phyloP scores from a whole-genome alignment of 2,113 vertebrate species.

The Platanista minor region DNA sequence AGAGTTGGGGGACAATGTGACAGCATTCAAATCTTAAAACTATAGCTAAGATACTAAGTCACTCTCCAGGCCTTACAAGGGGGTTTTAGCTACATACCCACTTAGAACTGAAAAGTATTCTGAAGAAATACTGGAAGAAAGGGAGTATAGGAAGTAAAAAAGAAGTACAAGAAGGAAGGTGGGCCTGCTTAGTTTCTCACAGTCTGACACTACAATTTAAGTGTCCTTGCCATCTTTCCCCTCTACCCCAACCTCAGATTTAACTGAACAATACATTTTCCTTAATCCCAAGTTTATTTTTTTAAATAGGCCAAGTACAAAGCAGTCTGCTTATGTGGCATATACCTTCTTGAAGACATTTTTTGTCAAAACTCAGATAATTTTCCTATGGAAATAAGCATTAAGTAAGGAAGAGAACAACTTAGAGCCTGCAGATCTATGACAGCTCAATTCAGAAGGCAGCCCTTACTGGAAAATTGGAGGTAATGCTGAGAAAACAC shows the following conservation, averaged over 20 bases:
- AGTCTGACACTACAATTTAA: not conserved
- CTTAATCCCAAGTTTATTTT: not conserved
- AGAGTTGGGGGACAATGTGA: not conserved
- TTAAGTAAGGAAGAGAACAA: not conserved
- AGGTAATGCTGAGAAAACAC: not conserved
- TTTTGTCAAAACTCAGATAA: not conserved
- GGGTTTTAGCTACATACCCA: not conserved
- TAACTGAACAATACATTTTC: conserved; percentile 1
- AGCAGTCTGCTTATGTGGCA: not conserved
- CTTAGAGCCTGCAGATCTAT: not conserved
- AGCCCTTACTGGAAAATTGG: not conserved
- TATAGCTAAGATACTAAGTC: not conserved
- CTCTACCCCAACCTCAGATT: not conserved
- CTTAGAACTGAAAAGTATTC: not conserved
- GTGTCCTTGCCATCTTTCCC: not conserved
- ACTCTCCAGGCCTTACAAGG: not conserved
- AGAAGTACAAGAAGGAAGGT: not conserved
- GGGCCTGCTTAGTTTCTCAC: not conserved
- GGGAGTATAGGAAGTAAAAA: too few relatives aligned
- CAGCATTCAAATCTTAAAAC: not conserved
- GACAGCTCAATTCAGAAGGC: not conserved
- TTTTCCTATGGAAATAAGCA: not conserved
- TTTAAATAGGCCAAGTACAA: not conserved
- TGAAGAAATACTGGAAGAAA: not conserved
- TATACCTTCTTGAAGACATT: not conserved